A percentile compares a stretch with the other conserved stretches of the same genome.
These are phyloP conservation scores for Torymus tubicola DNA, from an alignment of 2,888 invertebrate genomes.

Conservation along the genomic window DNA sequence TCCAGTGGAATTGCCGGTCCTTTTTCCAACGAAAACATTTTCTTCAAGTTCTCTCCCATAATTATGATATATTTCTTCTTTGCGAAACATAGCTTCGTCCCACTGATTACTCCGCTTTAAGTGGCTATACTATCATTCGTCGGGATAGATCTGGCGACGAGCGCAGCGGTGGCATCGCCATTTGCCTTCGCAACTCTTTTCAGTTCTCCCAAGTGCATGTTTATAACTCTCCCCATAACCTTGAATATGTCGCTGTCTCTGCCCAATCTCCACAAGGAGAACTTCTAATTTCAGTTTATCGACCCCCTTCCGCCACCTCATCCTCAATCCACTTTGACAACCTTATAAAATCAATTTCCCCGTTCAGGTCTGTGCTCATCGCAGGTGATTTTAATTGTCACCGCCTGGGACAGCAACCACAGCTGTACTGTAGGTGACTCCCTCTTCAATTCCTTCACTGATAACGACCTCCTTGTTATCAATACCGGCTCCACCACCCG, in stretches of 20 bases:
- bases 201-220: neutral
- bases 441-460: neutral
- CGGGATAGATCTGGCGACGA: conserved; percentile 5
- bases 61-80: conserved; percentile 29
- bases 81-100: conserved; percentile 15
- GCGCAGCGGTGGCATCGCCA: conserved; percentile 27
- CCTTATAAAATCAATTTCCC: neutral
- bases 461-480: conserved; percentile 32
- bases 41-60: neutral
- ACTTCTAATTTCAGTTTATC: neutral
- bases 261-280: neutral
- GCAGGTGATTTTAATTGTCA: conserved; percentile 12
- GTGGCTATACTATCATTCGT: conserved; percentile 20
- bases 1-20: no score
- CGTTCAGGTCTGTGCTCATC: neutral
- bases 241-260: conserved; percentile 34
- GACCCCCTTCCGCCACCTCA: neutral
- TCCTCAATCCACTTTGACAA: neutral
- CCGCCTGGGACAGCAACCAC: neutral
- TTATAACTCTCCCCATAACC: conserved; percentile 1
- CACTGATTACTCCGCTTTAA: no score
- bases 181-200: conserved; percentile 12
- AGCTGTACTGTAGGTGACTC: neutral
- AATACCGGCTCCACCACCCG: conserved; percentile 47
- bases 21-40: neutral